These are phyloP conservation scores for Lepidocyrtoides sp. DNA, from an alignment of 2,888 invertebrate genomes.

Conservation along the genomic window DNA sequence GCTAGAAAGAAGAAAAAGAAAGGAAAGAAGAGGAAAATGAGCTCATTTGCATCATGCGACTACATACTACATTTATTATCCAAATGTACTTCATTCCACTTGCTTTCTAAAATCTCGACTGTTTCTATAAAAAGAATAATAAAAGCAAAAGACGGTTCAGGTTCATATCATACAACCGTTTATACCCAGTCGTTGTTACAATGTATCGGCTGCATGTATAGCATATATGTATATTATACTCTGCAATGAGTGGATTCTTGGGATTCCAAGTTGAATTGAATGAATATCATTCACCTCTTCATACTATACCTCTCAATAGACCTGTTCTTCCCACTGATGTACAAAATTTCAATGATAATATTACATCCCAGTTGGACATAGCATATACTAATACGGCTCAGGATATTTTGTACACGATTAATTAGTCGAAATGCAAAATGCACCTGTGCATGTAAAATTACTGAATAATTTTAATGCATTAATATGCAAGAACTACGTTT, in stretches of 20 bases:
- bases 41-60: slow-evolving; percentile 80
- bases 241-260: background rate
- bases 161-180: no score
- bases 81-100: slow-evolving; percentile 3
- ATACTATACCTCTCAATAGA: slow-evolving; percentile 15
- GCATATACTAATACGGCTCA: no score
- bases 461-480: background rate
- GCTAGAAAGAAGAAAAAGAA: slow-evolving; percentile 63
- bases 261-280: slow-evolving; percentile 11
- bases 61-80: slow-evolving; percentile 46
- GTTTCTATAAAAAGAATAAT: no score
- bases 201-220: background rate
- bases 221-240: background rate
- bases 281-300: background rate
- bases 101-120: no score
- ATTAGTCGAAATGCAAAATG: background rate
- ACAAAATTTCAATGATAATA: slow-evolving; percentile 37
- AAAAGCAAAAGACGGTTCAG: no score
- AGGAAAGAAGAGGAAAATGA: slow-evolving; percentile 71
- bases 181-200: background rate
- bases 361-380: no score
- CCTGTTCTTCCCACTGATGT: background rate
- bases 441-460: background rate
- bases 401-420: background rate
- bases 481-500: no score